Percentiles rank a stretch among this genome's conserved stretches.
Evolutionary conservation across 2,113 vertebrate species (phyloP).

Genomic region (Oryzias curvinotus): DNA sequence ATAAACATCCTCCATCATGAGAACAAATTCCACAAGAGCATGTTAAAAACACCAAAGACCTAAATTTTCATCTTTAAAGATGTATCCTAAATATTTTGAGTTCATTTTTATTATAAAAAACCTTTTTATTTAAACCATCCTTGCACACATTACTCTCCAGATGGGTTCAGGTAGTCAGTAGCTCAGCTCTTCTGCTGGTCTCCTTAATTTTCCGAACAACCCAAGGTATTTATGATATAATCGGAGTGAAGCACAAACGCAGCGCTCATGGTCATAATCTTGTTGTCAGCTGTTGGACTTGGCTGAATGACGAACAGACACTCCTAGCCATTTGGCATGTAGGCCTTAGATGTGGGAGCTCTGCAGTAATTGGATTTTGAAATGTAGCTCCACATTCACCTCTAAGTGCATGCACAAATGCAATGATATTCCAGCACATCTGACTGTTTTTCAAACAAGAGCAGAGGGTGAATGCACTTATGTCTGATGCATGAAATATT

Average conservation of each 20-base stretch:
- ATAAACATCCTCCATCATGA: too few species aligned
- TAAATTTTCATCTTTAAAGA: too few species aligned
- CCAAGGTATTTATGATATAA: slow-evolving; percentile 43
- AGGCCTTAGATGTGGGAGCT: slow-evolving; percentile 54
- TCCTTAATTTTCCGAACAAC: too few species aligned
- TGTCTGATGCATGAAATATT: slow-evolving; percentile 33
- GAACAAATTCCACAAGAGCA: too few species aligned
- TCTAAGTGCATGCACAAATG: slow-evolving; percentile 33
- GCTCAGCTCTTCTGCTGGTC: neutral
- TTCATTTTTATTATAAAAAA: too few species aligned
- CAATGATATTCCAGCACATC: slow-evolving; percentile 20
- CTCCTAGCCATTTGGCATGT: slow-evolving; percentile 61
- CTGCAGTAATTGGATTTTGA: slow-evolving; percentile 67
- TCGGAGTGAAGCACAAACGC: slow-evolving; percentile 43
- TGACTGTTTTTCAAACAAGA: slow-evolving; percentile 31
- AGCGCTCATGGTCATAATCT: slow-evolving; percentile 59
- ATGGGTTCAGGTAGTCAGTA: neutral
- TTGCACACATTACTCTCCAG: slow-evolving; percentile 17
- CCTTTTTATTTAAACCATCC: too few species aligned
- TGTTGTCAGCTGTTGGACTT: slow-evolving; percentile 61
- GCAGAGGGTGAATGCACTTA: neutral
- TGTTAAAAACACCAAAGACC: too few species aligned
- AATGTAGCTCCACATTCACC: slow-evolving; percentile 32
- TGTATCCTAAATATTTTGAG: too few species aligned
- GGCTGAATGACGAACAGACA: slow-evolving; percentile 52